These are phyloP conservation scores for Xanthorhoe spadicearia DNA, from an alignment of 2,888 invertebrate species.

Conservation along the genomic window DNA sequence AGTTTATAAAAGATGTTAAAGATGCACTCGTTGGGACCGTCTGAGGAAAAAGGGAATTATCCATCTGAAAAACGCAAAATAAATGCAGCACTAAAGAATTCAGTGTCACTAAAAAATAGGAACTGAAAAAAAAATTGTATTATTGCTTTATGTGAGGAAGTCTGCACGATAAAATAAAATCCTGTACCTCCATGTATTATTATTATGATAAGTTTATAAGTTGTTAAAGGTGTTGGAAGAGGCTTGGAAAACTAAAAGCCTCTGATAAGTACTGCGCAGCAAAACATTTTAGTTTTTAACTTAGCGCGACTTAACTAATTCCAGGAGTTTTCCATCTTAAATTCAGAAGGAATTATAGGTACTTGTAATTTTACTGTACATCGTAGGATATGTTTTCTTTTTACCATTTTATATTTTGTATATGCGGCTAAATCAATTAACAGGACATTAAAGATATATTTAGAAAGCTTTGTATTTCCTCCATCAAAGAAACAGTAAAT, in stretches of 20 bases:
- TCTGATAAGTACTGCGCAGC: neutral
- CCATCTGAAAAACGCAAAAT: neutral
- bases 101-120: too few species aligned
- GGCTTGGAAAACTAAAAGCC: neutral
- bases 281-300: constrained; percentile 2
- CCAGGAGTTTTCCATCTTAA: neutral
- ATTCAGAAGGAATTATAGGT: neutral
- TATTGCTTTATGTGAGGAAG: too few species aligned
- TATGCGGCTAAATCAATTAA: neutral
- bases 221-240: neutral
- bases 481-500: constrained; percentile 1
- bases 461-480: neutral
- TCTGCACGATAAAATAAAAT: neutral
- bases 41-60: constrained; percentile 4
- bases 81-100: neutral
- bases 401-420: neutral
- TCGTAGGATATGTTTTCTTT: neutral
- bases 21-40: neutral
- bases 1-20: constrained; percentile 10
- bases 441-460: neutral
- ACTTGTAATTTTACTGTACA: too few species aligned
- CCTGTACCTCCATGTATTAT: neutral
- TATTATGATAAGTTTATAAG: neutral
- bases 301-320: neutral
- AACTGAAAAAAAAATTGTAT: too few species aligned